phyloP scores from a whole-genome alignment of 2,888 invertebrate genomes.

The Zaprionus obscuricornis region DNA sequence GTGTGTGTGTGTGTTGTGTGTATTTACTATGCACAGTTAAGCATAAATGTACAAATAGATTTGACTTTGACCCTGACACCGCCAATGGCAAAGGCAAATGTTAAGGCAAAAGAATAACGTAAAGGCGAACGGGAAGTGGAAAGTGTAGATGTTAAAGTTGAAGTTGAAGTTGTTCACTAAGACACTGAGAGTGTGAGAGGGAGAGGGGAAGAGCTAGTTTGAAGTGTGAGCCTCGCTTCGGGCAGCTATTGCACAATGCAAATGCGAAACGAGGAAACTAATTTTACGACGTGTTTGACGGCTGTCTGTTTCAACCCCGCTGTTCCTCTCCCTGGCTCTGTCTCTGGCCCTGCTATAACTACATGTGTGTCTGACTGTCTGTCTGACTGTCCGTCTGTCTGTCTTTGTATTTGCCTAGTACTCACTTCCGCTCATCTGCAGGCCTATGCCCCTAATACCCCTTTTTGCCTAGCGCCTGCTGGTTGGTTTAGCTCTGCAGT shows the following conservation, averaged over 20 bases:
- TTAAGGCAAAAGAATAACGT: constrained; percentile 3
- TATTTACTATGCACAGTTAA: no score
- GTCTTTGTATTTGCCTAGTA: constrained; percentile 40
- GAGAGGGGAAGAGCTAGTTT: background rate
- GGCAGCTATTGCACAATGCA: constrained; percentile 61
- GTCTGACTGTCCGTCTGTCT: constrained; percentile 8
- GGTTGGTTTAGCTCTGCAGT: constrained; percentile 46
- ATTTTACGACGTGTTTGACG: constrained; percentile 81
- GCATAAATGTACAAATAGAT: constrained; percentile 64
- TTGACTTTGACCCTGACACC: constrained; percentile 74
- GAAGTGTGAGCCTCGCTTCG: constrained; percentile 27
- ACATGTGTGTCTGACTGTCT: constrained; percentile 14
- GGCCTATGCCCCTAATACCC: constrained; percentile 3
- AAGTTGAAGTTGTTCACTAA: no score
- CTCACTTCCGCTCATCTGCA: constrained; percentile 63
- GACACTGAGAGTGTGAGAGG: no score
- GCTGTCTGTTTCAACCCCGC: constrained; percentile 59
- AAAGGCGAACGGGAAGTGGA: constrained; percentile 19
- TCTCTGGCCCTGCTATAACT: no score
- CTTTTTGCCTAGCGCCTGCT: constrained; percentile 28
- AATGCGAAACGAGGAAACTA: constrained; percentile 69
- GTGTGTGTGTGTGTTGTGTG: constrained; percentile 12
- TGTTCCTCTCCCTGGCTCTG: constrained; percentile 23
- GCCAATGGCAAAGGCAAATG: constrained; percentile 27
- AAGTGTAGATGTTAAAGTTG: constrained; percentile 29